Percentiles rank a stretch among this genome's conserved stretches.
These are phyloP conservation scores for Nymphicus hollandicus DNA, from an alignment of 2,113 vertebrate species.

Conservation along the genomic window DNA sequence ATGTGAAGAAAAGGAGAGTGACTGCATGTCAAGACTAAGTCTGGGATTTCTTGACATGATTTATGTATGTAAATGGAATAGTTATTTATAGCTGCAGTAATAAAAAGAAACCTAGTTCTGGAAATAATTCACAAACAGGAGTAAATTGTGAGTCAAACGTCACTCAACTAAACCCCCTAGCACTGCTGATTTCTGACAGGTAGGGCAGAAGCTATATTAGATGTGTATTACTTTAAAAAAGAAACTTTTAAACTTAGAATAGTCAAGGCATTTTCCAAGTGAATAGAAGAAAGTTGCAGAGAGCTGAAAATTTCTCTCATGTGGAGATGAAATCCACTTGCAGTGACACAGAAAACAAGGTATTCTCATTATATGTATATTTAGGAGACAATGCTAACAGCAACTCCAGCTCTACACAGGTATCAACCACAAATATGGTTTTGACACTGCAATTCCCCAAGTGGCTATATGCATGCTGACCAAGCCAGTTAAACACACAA, in stretches of 20 bases:
- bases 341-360: neutral
- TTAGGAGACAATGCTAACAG: neutral
- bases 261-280: neutral
- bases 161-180: neutral
- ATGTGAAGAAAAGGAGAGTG: neutral
- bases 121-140: neutral
- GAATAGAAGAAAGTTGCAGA: neutral
- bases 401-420: neutral
- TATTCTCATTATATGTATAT: neutral
- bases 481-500: neutral
- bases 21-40: neutral
- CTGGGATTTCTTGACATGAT: neutral
- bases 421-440: neutral
- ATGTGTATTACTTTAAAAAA: neutral
- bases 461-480: accelerated
- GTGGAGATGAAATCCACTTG: neutral
- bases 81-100: neutral
- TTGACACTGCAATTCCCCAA: neutral
- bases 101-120: neutral
- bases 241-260: neutral
- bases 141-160: neutral
- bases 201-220: neutral
- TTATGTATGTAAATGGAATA: neutral
- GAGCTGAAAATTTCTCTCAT: neutral
- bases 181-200: neutral